These are phyloP conservation scores for Chiridota heheva DNA, from an alignment of 35 echinoderm and acorn worm genomes.

Conservation along the genomic window DNA sequence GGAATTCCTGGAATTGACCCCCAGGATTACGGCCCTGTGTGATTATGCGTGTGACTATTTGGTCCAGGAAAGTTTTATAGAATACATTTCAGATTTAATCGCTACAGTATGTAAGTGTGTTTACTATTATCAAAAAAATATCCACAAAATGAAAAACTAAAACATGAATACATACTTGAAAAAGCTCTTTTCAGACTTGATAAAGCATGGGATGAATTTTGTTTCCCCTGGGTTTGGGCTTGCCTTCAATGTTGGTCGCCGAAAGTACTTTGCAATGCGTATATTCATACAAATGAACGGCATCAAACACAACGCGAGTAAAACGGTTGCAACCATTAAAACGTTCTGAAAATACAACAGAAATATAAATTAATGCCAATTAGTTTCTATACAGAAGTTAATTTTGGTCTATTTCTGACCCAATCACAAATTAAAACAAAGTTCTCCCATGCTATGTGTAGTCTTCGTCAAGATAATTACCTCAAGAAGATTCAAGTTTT, in stretches of 20 bases:
- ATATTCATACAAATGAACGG: constrained; percentile 29
- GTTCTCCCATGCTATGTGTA: not conserved
- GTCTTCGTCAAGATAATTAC: not conserved
- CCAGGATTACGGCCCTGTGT: too few species aligned
- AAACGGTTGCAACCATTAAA: not conserved
- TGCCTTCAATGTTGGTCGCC: not conserved
- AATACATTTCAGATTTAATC: too few species aligned
- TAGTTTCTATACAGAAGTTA: not conserved
- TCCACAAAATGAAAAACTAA: too few species aligned
- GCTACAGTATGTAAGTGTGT: too few species aligned
- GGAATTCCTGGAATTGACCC: too few species aligned
- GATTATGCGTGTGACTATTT: too few species aligned
- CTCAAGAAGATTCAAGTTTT: not conserved
- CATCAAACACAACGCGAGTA: constrained; percentile 4
- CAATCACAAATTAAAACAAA: not conserved
- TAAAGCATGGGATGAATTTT: too few species aligned
- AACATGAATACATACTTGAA: too few species aligned
- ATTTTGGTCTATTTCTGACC: not conserved
- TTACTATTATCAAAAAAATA: too few species aligned
- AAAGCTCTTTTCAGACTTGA: too few species aligned
- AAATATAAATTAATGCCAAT: not conserved
- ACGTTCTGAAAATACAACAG: constrained; percentile 19
- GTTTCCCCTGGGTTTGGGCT: too few species aligned
- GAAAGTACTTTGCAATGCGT: constrained; percentile 18
- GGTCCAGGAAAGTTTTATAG: too few species aligned